phyloP scores from a whole-genome alignment of 2,797 vertebrate species.

The Poecilia wingei region DNA sequence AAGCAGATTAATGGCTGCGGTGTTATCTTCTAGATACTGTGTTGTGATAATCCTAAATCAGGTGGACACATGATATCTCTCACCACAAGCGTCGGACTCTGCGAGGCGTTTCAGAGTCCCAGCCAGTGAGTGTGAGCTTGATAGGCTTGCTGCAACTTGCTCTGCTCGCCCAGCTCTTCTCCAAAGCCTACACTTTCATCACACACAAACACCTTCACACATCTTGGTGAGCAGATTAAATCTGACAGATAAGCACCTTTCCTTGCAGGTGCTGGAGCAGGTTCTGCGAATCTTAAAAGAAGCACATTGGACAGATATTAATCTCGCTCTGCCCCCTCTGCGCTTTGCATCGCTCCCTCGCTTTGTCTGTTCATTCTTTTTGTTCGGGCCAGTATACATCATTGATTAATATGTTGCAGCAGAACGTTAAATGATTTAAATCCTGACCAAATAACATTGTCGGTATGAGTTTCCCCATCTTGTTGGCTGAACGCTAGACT shows the following conservation, averaged over 20 bases:
- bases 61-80: constrained; percentile 24
- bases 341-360: constrained; percentile 28
- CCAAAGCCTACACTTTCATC: constrained; percentile 30
- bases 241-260: constrained; percentile 66
- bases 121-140: constrained; percentile 21
- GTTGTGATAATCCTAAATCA: constrained; percentile 38
- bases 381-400: constrained; percentile 19
- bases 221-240: constrained; percentile 58
- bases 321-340: constrained; percentile 49
- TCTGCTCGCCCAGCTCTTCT: constrained; percentile 16
- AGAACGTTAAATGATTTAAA: constrained; percentile 15
- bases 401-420: constrained; percentile 17
- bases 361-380: constrained; percentile 35
- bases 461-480: background rate
- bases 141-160: constrained; percentile 62
- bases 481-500: background rate
- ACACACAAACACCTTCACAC: constrained; percentile 36
- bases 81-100: constrained; percentile 8
- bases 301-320: constrained; percentile 53
- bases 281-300: constrained; percentile 61
- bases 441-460: constrained; percentile 7
- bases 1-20: constrained; percentile 23
- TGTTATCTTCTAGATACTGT: constrained; percentile 30
- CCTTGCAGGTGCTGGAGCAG: constrained; percentile 55
- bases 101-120: constrained; percentile 39